These are phyloP conservation scores for Brachymystax lenok DNA, from an alignment of 2,797 vertebrate genomes.

Conservation along the genomic window DNA sequence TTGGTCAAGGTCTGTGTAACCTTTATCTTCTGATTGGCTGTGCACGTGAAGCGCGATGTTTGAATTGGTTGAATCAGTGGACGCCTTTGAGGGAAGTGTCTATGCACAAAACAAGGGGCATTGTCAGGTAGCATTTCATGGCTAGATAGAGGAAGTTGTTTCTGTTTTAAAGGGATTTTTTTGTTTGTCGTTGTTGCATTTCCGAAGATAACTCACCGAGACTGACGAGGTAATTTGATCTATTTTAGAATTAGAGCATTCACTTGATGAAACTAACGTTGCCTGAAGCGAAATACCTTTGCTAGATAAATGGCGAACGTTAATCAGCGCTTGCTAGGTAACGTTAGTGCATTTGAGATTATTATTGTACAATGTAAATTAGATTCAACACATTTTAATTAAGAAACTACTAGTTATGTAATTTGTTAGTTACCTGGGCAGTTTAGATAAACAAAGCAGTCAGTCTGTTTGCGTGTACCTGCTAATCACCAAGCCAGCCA, in stretches of 20 bases:
- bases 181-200: not conserved
- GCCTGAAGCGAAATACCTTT: not conserved
- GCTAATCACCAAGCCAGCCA: not conserved
- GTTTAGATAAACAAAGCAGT: not conserved
- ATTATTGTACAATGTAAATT: not conserved
- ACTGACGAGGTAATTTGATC: not conserved
- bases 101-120: not conserved
- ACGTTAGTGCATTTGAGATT: too few relatives aligned
- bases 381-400: not conserved
- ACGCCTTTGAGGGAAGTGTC: not conserved
- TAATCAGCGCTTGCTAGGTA: not conserved
- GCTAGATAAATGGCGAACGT: not conserved
- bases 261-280: not conserved
- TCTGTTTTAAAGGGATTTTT: not conserved
- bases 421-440: not conserved
- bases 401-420: not conserved
- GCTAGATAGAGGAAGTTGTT: not conserved
- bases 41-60: conserved; percentile 62
- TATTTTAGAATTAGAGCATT: not conserved
- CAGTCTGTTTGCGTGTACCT: not conserved
- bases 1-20: not conserved
- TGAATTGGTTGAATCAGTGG: conserved; percentile 55
- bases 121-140: not conserved
- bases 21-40: conserved; percentile 60
- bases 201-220: not conserved